Conservation (phyloP, 2,797 vertebrate species). For the Knipowitschia caucasica region DNA sequence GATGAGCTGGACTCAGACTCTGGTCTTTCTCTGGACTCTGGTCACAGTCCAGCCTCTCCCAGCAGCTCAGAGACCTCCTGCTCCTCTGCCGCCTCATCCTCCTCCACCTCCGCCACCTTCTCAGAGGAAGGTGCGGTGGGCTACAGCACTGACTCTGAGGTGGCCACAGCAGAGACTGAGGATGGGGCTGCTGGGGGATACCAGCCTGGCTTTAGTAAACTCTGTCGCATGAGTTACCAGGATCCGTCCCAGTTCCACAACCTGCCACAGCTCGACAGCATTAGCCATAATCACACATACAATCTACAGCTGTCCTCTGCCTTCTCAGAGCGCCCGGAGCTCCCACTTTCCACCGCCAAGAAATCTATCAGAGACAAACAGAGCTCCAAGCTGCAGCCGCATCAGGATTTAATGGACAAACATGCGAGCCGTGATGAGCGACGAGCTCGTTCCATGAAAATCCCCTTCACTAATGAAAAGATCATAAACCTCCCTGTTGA, state of each 20-base stretch:
- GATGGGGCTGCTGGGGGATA: constrained; percentile 92
- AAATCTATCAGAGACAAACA: constrained; percentile 84
- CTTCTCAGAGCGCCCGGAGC: constrained; percentile 76
- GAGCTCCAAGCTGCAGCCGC: constrained; percentile 66
- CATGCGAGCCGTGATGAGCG: constrained; percentile 94
- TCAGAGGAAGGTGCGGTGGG: constrained; percentile 97
- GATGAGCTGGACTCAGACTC: constrained; percentile 98
- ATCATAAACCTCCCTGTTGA: constrained; percentile 98
- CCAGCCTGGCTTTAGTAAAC: constrained; percentile 93
- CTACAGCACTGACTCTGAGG: constrained; percentile 97
- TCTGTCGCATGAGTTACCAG: constrained; percentile 98
- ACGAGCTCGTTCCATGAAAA: constrained; percentile 93
- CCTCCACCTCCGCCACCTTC: constrained; percentile 86
- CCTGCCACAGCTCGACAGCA: constrained; percentile 89
- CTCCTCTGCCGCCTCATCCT: constrained; percentile 84
- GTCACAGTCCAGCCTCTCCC: constrained; percentile 92
- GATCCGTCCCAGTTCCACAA: constrained; percentile 88
- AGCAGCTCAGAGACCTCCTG: constrained; percentile 95
- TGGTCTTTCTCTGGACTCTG: constrained; percentile 94
- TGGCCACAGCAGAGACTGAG: constrained; percentile 81
- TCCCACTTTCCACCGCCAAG: constrained; percentile 69
- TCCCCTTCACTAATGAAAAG: constrained; percentile 97
- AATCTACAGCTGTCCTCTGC: constrained; percentile 85
- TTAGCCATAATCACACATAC: constrained; percentile 97
- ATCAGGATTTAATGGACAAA: constrained; percentile 84